Evolutionary conservation across 2,797 vertebrate genomes (phyloP).

Genomic region (Notolepis coatsorum): DNA sequence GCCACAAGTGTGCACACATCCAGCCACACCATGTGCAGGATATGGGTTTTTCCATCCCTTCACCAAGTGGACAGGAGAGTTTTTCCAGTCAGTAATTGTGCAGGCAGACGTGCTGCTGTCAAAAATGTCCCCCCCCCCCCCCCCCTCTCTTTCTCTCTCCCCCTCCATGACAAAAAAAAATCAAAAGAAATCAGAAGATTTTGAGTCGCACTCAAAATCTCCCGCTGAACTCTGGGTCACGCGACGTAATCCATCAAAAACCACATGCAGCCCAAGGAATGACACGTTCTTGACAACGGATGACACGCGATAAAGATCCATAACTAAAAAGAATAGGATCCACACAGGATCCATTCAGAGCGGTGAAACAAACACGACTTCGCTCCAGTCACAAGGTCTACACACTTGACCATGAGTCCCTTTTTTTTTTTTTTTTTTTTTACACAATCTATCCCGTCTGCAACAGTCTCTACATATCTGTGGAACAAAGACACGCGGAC

Average conservation of each 20-base stretch:
- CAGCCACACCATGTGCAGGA: constrained; percentile 84
- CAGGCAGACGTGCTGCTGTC: constrained; percentile 61
- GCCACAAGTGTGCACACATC: constrained; percentile 80
- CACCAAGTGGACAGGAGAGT: constrained; percentile 83
- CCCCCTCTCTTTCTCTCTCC: no score
- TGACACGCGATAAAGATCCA: background rate
- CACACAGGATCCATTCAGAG: constrained; percentile 45
- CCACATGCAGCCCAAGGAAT: no score
- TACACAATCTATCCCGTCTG: no score
- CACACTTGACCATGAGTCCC: background rate
- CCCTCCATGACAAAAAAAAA: background rate
- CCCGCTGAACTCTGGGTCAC: background rate
- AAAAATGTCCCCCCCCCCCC: constrained; percentile 58
- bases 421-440: no score
- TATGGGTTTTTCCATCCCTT: constrained; percentile 92
- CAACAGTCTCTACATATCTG: no score
- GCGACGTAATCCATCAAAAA: no score
- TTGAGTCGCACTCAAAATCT: background rate
- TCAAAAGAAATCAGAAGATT: background rate
- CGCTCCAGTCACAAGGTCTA: background rate
- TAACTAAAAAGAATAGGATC: background rate
- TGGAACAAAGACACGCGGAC: no score
- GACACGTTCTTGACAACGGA: background rate
- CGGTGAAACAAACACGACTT: background rate
- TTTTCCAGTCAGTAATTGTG: constrained; percentile 91